A percentile compares a stretch with the other conserved stretches of the same genome.
Evolutionary conservation across 2,113 vertebrate species (phyloP).

Genomic region (Aegithalos caudatus): DNA sequence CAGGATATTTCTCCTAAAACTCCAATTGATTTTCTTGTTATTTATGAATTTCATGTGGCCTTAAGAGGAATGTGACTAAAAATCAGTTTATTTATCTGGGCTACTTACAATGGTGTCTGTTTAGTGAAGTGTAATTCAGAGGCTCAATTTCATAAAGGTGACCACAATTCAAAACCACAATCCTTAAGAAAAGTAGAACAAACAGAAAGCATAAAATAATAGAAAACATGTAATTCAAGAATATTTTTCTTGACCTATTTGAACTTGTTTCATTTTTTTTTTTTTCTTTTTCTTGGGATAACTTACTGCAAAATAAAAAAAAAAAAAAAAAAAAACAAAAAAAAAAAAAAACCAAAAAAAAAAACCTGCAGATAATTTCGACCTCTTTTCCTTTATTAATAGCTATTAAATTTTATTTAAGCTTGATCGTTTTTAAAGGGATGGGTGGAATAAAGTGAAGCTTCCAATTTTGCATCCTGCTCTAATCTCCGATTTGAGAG

Average conservation of each 20-base stretch:
- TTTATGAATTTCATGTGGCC: neutral
- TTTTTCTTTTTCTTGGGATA: neutral
- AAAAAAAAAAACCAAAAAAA: no score
- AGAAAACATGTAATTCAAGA: neutral
- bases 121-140: neutral
- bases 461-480: neutral
- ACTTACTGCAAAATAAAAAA: neutral
- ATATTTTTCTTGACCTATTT: neutral
- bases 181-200: neutral
- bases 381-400: slow-evolving; percentile 31
- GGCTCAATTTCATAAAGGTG: neutral
- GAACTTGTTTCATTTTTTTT: neutral
- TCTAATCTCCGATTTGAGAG: neutral
- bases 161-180: neutral
- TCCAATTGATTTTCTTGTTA: neutral
- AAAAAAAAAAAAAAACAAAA: no score
- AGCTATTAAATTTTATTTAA: slow-evolving; percentile 13
- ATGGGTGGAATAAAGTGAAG: neutral
- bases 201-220: neutral
- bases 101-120: neutral
- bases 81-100: neutral
- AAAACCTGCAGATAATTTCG: neutral
- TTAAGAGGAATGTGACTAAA: neutral
- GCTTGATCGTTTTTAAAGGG: neutral
- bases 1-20: neutral